phyloP scores from a whole-genome alignment of 2,113 vertebrate species.

The Peucedramus taeniatus region DNA sequence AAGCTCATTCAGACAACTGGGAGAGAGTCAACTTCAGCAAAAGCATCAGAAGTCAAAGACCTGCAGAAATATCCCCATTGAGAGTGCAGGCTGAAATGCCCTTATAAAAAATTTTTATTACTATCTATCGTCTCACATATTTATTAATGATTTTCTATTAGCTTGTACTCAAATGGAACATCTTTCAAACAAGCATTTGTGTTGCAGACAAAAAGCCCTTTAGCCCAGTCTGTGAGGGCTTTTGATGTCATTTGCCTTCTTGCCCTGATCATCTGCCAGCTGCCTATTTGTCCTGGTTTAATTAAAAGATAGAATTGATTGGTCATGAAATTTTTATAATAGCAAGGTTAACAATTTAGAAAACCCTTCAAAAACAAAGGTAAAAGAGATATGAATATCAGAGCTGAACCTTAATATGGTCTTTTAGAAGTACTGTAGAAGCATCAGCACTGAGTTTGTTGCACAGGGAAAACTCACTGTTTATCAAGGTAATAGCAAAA shows the following conservation, averaged over 20 bases:
- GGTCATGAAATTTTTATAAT: background rate
- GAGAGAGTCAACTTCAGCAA: background rate
- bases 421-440: background rate
- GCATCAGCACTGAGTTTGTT: rapidly evolving
- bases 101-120: background rate
- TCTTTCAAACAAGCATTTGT: background rate
- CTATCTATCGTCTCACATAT: background rate
- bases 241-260: background rate
- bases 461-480: background rate
- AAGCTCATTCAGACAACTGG: background rate
- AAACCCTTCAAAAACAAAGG: background rate
- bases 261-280: background rate
- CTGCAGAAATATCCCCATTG: background rate
- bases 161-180: background rate
- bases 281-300: background rate
- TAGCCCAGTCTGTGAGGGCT: background rate
- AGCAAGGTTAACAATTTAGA: background rate
- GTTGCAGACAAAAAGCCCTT: background rate
- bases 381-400: background rate
- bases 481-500: background rate
- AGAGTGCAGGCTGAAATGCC: background rate
- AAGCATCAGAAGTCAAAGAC: background rate
- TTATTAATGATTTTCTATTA: background rate
- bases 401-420: background rate
- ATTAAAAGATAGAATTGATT: background rate